Base-by-base conservation (phyloP, 2,888 invertebrate genomes). In the Hydraecia micacea region DNA sequence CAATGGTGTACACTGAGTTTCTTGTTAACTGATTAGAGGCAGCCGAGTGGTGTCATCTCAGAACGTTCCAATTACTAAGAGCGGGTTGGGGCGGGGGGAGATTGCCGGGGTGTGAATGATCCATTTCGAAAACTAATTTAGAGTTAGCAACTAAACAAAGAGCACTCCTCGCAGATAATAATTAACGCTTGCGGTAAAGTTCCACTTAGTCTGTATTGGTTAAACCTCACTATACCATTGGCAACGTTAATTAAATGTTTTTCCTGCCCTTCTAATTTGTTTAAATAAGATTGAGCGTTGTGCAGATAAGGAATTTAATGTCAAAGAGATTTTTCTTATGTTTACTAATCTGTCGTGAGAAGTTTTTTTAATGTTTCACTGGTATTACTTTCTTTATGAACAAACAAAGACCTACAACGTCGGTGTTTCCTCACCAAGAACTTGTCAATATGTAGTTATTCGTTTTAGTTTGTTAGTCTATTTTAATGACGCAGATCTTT, bases 111-210 rank as follows among this genome's bases (percentile, higher is more conserved):
- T 96, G 96, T 95, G 96, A 96, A 96, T 96, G 97, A 97, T 97
- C 97, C 96, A 97, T 97, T 97, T 96, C 97, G 96, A 97, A 97
- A 97, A 97, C 97, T 97, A 97, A 97, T 97, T 97, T 97, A 96
- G 97, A 97, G 97, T 97, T 97, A 96, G 96, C 96, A 97, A 97
- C 97, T 97, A 96, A 97, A 97, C 97, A 97, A 97, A 96, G 97
- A 96, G 96, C 96, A 96, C 96, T 96, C 94, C 95, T 95, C 95
- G 93, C 96, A 96, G 96, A 97, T 97, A 96, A 97, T 97, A 97
- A 97, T 97, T 97, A 97, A 97, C 96, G 97, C 96, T 96, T 95
- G 97, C 94, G 97, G 96, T 96, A 94, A 95, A 95, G 95, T 95
- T 95, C 95, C 94, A 96, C 96, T 96, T 95, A 95, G 96, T 95